Percentiles rank a stretch among this genome's conserved stretches.
phyloP scores from a whole-genome alignment of 2,113 vertebrate genomes.

The Tragulus kanchil region DNA sequence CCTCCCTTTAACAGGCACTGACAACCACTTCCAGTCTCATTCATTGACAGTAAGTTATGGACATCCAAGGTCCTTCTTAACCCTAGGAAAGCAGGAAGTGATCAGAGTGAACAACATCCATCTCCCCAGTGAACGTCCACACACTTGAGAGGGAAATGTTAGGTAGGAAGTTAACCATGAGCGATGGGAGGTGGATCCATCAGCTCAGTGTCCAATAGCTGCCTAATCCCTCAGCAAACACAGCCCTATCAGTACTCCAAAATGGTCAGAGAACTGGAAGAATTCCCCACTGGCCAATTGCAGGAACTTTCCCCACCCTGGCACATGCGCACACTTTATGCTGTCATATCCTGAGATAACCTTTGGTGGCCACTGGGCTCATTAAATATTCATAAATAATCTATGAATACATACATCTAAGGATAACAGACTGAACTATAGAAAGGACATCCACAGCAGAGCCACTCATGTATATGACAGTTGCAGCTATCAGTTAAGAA shows the following conservation, averaged over 20 bases:
- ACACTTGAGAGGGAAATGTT: not conserved
- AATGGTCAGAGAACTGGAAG: not conserved
- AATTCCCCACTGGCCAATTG: not conserved
- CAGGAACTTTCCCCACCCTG: not conserved
- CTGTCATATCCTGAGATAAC: not conserved
- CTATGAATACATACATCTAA: not conserved
- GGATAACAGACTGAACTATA: not conserved
- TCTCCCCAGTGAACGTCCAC: not conserved
- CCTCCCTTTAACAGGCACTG: not conserved
- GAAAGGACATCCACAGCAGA: not conserved
- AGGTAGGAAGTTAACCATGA: not conserved
- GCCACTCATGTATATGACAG: too few relatives aligned
- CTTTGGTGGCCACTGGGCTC: not conserved
- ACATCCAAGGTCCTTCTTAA: not conserved
- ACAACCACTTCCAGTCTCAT: not conserved
- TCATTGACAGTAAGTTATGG: not conserved
- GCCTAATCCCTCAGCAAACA: not conserved
- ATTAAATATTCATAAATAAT: not conserved
- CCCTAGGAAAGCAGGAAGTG: not conserved
- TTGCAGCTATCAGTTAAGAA: not conserved
- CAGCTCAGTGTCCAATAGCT: not conserved
- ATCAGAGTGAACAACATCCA: not conserved
- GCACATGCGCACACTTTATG: not conserved
- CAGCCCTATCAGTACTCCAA: not conserved
- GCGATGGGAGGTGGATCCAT: not conserved